Evolutionary conservation across 2,888 invertebrate species (phyloP).

Genomic region (Andrena fulva): DNA sequence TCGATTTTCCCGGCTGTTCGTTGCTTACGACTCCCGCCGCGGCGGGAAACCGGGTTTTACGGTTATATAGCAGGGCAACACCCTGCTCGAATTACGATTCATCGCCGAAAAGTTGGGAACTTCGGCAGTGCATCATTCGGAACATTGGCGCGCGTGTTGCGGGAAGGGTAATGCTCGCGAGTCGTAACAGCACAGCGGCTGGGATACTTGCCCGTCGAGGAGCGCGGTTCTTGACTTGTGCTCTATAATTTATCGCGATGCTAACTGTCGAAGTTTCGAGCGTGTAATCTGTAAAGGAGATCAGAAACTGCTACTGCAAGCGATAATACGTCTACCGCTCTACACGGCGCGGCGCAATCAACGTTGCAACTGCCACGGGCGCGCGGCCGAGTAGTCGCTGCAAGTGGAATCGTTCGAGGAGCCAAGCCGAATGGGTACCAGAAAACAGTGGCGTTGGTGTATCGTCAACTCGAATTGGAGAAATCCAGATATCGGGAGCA

Average conservation of each 20-base stretch:
- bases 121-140: slow-evolving; percentile 21
- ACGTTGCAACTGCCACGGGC: neutral
- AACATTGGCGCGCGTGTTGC: slow-evolving; percentile 18
- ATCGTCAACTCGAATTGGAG: neutral
- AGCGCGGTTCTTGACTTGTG: slow-evolving; percentile 17
- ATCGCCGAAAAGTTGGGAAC: slow-evolving; percentile 33
- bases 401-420: neutral
- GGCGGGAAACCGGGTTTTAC: neutral
- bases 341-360: neutral
- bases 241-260: slow-evolving; percentile 43
- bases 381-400: neutral
- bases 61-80: neutral
- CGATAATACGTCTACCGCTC: slow-evolving; percentile 15
- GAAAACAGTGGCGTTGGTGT: too few species aligned
- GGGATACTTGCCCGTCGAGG: slow-evolving; percentile 28
- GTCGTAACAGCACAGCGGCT: slow-evolving; percentile 10
- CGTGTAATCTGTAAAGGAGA: slow-evolving; percentile 39
- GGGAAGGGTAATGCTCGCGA: slow-evolving; percentile 10
- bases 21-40: neutral
- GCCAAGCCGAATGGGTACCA: too few species aligned
- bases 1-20: neutral
- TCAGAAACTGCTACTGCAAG: neutral
- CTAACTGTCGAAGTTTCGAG: slow-evolving; percentile 50
- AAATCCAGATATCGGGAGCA: neutral
- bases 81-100: slow-evolving; percentile 36